phyloP scores from a whole-genome alignment of 2,797 vertebrate genomes.

The Eleutherodactylus coqui region DNA sequence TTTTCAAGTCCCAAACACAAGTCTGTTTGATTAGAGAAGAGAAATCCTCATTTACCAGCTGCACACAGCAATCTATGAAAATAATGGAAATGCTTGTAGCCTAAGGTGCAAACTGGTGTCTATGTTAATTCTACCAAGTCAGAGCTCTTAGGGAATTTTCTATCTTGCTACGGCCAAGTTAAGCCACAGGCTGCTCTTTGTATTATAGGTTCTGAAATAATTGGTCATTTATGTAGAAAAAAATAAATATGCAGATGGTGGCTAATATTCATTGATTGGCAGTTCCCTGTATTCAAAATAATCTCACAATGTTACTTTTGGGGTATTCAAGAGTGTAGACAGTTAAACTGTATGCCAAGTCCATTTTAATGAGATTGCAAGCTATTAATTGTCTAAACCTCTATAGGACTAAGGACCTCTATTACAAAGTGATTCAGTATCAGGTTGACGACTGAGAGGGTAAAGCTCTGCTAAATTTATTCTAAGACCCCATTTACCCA shows the following conservation, averaged over 20 bases:
- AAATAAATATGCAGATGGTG: slow-evolving; percentile 58
- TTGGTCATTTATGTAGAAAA: slow-evolving; percentile 70
- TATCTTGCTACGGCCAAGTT: slow-evolving; percentile 69
- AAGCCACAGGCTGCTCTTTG: slow-evolving; percentile 74
- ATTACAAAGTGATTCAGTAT: not conserved
- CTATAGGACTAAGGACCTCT: not conserved
- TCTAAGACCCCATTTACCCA: no score
- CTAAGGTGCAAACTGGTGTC: slow-evolving; percentile 5
- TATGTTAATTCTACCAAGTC: slow-evolving; percentile 52
- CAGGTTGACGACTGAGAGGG: not conserved
- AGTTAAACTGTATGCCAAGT: not conserved
- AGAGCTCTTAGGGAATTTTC: slow-evolving; percentile 68
- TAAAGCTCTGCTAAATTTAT: not conserved
- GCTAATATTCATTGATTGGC: slow-evolving; percentile 3
- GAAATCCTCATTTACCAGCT: slow-evolving; percentile 42
- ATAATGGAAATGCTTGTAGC: slow-evolving; percentile 35
- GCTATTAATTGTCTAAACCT: not conserved
- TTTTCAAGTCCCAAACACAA: not conserved
- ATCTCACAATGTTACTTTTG: not conserved
- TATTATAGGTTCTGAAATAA: slow-evolving; percentile 67
- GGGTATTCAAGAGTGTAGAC: no score
- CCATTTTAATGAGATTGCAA: not conserved
- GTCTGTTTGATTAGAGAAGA: slow-evolving; percentile 21
- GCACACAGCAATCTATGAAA: slow-evolving; percentile 1
- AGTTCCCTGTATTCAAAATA: not conserved